Evolutionary conservation across 2,888 invertebrate genomes (phyloP).

Genomic region (Sphaerophoria rueppellii): DNA sequence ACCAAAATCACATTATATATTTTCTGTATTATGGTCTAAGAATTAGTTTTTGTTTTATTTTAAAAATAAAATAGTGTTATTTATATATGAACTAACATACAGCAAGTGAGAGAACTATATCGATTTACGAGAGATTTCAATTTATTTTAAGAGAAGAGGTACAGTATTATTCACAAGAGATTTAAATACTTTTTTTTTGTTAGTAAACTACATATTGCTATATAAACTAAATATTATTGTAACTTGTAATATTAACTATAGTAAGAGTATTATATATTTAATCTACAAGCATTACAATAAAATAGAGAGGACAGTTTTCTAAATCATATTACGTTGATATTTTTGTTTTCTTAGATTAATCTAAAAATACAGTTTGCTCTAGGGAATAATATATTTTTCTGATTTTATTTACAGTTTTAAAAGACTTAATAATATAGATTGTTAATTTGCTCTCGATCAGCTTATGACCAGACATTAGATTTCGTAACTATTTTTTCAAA

Average conservation of each 20-base stretch:
- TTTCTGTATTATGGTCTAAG: constrained; percentile 27
- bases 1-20: constrained; percentile 66
- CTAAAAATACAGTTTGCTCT: background rate
- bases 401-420: too few relatives aligned
- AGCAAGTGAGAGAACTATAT: constrained; percentile 22
- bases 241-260: too few relatives aligned
- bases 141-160: constrained; percentile 9
- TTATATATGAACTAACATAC: constrained; percentile 43
- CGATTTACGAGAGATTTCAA: background rate
- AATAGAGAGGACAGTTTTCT: constrained; percentile 25
- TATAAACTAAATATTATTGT: background rate
- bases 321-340: background rate
- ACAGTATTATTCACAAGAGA: constrained; percentile 13
- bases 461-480: too few relatives aligned
- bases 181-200: background rate
- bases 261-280: background rate
- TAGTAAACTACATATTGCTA: background rate
- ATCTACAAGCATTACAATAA: background rate
- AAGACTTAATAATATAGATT: too few relatives aligned
- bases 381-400: background rate
- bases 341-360: background rate
- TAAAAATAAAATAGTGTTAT: constrained; percentile 32
- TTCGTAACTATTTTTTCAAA: too few relatives aligned
- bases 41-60: constrained; percentile 43
- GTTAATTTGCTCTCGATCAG: too few relatives aligned